These are phyloP conservation scores for Hypomesus transpacificus DNA, from an alignment of 2,113 vertebrate species.

Conservation along the genomic window DNA sequence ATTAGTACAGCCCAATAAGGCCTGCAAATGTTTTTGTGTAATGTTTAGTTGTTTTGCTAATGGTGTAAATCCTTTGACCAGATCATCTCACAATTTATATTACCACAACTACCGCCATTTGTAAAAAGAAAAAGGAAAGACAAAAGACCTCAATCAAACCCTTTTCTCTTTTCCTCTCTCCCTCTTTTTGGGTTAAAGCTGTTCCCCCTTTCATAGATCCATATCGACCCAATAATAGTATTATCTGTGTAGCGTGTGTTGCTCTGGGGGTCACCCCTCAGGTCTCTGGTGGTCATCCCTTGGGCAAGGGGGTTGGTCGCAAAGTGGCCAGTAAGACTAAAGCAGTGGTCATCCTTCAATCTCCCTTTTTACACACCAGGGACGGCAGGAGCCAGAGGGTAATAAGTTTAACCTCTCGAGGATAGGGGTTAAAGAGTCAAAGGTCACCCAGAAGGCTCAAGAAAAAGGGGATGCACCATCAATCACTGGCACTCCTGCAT, in stretches of 20 bases:
- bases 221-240: conserved; percentile 69
- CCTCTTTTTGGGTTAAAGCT: conserved; percentile 37
- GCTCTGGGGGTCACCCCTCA: conserved; percentile 60
- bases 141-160: conserved; percentile 25
- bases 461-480: conserved; percentile 73
- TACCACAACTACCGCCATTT: conserved; percentile 24
- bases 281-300: conserved; percentile 59
- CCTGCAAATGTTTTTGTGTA: not conserved
- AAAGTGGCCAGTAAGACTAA: conserved; percentile 74
- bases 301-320: conserved; percentile 53
- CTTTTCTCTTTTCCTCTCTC: conserved; percentile 34
- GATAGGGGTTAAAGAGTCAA: conserved; percentile 70
- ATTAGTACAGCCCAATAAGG: too few species aligned
- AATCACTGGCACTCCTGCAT: conserved; percentile 66
- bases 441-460: conserved; percentile 82
- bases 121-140: conserved; percentile 39
- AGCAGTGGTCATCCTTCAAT: conserved; percentile 87
- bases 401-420: conserved; percentile 87
- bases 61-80: too few species aligned
- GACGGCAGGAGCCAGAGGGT: conserved; percentile 87
- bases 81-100: too few species aligned
- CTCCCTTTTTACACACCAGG: conserved; percentile 81
- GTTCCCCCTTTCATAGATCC: conserved; percentile 24
- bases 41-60: not conserved
- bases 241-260: conserved; percentile 68